Evolutionary conservation across 2,888 invertebrate species (phyloP), one percentile per base, ranked within the genome.

Genomic region (Epistrophe eligans): DNA sequence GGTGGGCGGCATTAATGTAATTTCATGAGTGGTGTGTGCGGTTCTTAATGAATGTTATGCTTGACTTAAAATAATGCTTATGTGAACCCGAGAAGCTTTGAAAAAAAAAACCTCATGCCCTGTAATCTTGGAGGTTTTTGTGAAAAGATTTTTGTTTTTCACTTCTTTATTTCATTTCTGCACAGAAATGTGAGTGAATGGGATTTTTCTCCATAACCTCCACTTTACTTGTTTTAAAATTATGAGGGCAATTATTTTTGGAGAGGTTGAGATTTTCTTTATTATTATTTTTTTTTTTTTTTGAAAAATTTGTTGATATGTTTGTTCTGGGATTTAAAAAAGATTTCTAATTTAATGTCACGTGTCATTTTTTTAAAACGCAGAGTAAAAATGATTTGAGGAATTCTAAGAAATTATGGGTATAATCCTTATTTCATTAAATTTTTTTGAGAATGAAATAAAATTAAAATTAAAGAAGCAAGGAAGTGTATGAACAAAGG

Each of bases 11-110:
- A 50, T 60, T 77, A 72, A 77, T 66, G 66, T 32, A 52, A 77
- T 83, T 77, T 52, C 72, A 62, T 70, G 28, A 58, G 66, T 50
- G 17, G 24, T 48, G 28, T 45, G 45, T 45, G 71, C 15, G 77
- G 55, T 60, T 19, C 60, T 72, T 73, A 82, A 83, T 67, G 72
- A 35, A 17, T 60, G 52, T 72, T 72, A 52, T 52, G 50, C 50
- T 77, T 73, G 58, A 72, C 57, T 82, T 72, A 24, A 58, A 72
- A 62, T 71, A 82, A 72, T 66, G 58, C 55, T 79, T 28, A 19
- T 73, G 28, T 32, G 48, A 58, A 50, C 13, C 45, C 52, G 45
- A 48, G 70, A 71, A 71, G 50, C 64, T 71, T 74, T 84, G 73
- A 66, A 10, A 15, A 66, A 43, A 43, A 24, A 52, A 52, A 45